Base-by-base conservation (phyloP, 2,888 invertebrate genomes). In the Temnothorax rugatulus region DNA sequence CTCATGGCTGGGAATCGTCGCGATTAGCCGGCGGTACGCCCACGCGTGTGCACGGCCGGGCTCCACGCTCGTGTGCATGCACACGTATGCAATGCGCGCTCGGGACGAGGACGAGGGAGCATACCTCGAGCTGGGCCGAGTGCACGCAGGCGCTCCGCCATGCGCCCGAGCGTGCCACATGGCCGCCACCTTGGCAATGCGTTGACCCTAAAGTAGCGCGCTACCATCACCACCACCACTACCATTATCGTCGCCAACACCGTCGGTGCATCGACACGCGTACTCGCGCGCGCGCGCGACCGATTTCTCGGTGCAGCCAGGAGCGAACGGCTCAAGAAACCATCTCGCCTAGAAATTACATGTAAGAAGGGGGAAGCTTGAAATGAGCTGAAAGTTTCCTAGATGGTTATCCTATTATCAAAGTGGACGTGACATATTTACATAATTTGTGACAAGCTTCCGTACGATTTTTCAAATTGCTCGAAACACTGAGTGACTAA, bases 151-250 rank as follows among this genome's bases (percentile, higher is more conserved):
- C 90, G 91, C 88, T 88, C 81, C 84, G 90, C 85, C 90, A 86
- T 91, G 93, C 93, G 92, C 91, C 91, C 79, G 73, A 87, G 90
- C 92, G 91, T 93, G 91, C 92, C 93, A 93, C 93, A 93, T 93
- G 93, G 93, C 93, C 93, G 93, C 93, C 93, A 93, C 93, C 93
- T 93, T 93, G 93, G 93, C 93, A 93, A 93, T 93, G 93, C 93
- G 93, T 93, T 93, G 93, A 93, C 93, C 93, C 93, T 93, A 93
- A 93, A 93, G 92, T 89, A 88, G 87, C 89, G 88, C 90, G 89
- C 87, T 84, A 79, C 85, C 87, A 83, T 84, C 77, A 83, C 87
- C 79, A 83, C 59, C 79, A 82, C 59, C 52, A 25, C 73, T 25
- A 34, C 66, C 15, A 44, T 61, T n/a, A 63, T 69, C 54, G 69